Conservation (phyloP, 2,888 invertebrate species). For the Pilophorus perplexus region DNA sequence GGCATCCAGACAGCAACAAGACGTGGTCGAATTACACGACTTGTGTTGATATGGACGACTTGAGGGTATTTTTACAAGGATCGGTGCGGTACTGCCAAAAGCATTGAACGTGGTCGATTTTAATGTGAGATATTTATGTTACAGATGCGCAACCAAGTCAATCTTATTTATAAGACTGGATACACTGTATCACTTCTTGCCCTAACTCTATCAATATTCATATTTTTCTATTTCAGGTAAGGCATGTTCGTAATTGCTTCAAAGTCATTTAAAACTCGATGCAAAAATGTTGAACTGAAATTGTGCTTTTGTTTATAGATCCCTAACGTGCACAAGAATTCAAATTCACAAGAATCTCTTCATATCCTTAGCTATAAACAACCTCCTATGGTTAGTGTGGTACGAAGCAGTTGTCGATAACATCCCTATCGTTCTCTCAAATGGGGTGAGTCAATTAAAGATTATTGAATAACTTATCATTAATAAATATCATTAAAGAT, state of each 20-base stretch:
- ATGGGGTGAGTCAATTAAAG: conserved; percentile 64
- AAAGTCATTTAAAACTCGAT: too few relatives aligned
- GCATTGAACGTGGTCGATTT: not conserved
- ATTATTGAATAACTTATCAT: too few relatives aligned
- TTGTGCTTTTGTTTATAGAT: conserved; percentile 53
- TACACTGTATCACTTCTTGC: conserved; percentile 74
- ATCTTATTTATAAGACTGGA: conserved; percentile 76
- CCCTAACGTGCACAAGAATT: conserved; percentile 69
- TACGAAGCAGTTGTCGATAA: conserved; percentile 64
- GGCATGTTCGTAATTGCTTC: conserved; percentile 49
- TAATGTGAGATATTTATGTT: too few relatives aligned
- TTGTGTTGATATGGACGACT: conserved; percentile 71
- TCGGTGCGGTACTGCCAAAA: not conserved
- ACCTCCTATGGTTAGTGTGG: conserved; percentile 73
- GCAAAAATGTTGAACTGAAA: too few relatives aligned
- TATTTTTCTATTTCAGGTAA: conserved; percentile 81
- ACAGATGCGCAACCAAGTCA: conserved; percentile 69
- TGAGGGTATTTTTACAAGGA: conserved; percentile 52
- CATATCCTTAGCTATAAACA: conserved; percentile 68
- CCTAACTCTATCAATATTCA: conserved; percentile 70
- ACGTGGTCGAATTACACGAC: conserved; percentile 86
- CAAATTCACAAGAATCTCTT: conserved; percentile 76
- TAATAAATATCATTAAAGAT: too few relatives aligned
- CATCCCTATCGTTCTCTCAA: conserved; percentile 58
- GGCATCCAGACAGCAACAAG: conserved; percentile 58